Conservation (phyloP, 2,113 vertebrate species). For the Thryonomys swinderianus region DNA sequence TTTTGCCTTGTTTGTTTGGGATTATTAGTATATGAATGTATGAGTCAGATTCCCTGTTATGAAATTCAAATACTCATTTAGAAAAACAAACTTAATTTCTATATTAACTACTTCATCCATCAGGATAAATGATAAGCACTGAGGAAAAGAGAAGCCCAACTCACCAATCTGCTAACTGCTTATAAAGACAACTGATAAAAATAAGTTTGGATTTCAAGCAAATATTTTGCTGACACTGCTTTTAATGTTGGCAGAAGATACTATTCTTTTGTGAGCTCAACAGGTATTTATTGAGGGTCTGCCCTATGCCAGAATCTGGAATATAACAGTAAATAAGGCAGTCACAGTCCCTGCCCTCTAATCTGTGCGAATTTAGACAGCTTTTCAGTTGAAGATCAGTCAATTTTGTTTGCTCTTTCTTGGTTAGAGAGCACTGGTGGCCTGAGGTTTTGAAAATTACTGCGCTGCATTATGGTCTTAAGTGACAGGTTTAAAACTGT, state of each 20-base stretch:
- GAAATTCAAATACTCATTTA: constrained; percentile 1
- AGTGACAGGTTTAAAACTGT: background rate
- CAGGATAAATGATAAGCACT: background rate
- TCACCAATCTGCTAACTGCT: background rate
- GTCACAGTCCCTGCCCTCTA: background rate
- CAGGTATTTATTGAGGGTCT: background rate
- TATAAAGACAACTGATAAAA: background rate
- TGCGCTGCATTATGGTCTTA: background rate
- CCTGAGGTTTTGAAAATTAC: background rate
- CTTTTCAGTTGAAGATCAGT: background rate
- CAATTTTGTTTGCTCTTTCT: background rate
- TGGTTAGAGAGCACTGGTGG: background rate
- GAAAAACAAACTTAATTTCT: background rate
- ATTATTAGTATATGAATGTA: background rate
- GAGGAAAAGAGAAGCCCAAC: constrained; percentile 4
- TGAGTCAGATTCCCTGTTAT: background rate
- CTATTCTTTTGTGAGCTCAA: background rate
- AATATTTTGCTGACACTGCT: background rate
- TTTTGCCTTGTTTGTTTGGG: background rate
- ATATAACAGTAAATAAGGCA: background rate
- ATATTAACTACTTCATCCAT: background rate
- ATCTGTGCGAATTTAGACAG: background rate
- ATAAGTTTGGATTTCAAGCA: background rate
- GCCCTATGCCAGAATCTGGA: background rate
- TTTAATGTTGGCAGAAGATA: background rate